Evolutionary conservation across 2,888 invertebrate species (phyloP), one percentile per base, ranked within the genome.

Genomic region (Toxonevra muliebris): DNA sequence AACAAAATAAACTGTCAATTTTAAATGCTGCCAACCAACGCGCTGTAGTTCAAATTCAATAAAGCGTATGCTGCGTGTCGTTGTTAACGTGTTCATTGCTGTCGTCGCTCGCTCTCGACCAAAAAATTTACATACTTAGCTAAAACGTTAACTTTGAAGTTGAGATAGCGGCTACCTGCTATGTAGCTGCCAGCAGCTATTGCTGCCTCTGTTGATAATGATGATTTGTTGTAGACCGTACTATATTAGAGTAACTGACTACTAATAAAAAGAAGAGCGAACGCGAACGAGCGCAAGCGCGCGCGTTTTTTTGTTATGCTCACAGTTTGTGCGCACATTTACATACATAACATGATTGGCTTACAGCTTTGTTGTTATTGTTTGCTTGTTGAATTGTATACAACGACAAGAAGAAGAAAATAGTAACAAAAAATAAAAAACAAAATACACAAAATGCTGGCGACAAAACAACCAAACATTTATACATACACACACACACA

Each of bases 331-430:
- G 48, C 59, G 50, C 54, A n/a, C 75, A 79, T 79, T 79, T 78
- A 75, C 75, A 79, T 78, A 76, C 74, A 77, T 75, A 77, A 76
- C 76, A 78, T 75, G 78, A 71, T 74, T 70, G 71, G 61, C 40
- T 12, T 40, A 40, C 59, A 58, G 30, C 41, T 43, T 40, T 57
- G 20, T 19, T 12, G 12, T 17, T 19, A 54, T 12, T 17, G 19
- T 54, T 54, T 12, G 17, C 9, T 19, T 17, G 54, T 19, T 19
- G 54, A 54, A 54, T 54, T 54, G 54, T 17, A 54, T 41, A 48
- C 43, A 54, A 41, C 40, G 13, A 9, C 54, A 43, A 61, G 52
- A 50, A 61, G 4, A 53, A 66, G 42, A 20, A 42, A 63, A 58
- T 40, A 60, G 40, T 40, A 59, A 54, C 17, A 63, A 52, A 62